Percentiles rank a stretch among this genome's conserved stretches.
These are phyloP conservation scores for Datnioides undecimradiatus DNA, from an alignment of 2,113 vertebrate species.

Conservation along the genomic window DNA sequence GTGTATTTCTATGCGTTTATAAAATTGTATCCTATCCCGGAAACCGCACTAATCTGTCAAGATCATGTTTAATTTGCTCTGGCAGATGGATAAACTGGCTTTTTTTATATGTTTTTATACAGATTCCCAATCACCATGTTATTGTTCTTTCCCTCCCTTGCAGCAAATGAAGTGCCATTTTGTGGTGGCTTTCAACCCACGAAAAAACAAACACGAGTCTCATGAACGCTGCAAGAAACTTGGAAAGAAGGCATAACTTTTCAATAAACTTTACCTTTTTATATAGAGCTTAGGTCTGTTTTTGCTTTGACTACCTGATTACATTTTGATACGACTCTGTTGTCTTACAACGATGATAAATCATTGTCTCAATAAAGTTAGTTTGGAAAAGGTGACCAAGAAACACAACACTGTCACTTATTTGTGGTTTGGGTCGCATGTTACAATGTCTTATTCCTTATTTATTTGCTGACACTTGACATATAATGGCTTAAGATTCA, in stretches of 20 bases:
- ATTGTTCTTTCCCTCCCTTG: constrained; percentile 10
- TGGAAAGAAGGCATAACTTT: neutral
- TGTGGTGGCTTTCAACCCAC: constrained; percentile 55
- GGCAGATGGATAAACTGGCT: too few species aligned
- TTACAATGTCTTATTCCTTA: neutral
- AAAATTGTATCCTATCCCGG: neutral
- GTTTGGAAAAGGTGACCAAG: neutral
- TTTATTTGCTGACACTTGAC: neutral
- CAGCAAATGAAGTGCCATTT: constrained; percentile 77
- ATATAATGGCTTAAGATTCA: neutral
- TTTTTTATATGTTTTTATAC: neutral
- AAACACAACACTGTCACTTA: neutral
- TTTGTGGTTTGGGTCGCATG: neutral
- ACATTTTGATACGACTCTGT: neutral
- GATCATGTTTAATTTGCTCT: too few species aligned
- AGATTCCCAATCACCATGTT: neutral
- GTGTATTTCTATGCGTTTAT: neutral
- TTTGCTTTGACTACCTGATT: neutral
- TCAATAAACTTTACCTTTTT: neutral
- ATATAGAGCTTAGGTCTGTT: neutral
- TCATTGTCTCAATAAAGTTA: constrained; percentile 22
- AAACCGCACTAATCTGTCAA: too few species aligned
- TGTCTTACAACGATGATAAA: neutral
- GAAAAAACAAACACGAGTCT: constrained; percentile 32
- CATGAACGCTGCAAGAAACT: constrained; percentile 12